These are phyloP conservation scores for Serinus canaria DNA, from an alignment of 2,113 vertebrate species.

Conservation along the genomic window DNA sequence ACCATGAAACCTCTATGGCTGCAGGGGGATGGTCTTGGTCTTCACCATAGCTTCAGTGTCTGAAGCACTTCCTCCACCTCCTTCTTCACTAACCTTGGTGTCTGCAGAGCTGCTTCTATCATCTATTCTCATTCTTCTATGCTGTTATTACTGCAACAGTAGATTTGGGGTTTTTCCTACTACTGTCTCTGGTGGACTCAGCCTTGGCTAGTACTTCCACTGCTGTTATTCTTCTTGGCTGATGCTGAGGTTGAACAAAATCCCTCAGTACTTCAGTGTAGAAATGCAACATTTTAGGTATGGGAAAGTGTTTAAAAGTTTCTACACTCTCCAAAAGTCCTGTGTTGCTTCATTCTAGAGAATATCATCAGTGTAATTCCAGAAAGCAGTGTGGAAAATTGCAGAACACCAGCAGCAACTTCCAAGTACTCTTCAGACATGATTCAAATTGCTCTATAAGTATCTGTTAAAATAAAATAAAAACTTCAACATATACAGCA, in stretches of 20 bases:
- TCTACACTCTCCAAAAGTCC: neutral
- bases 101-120: neutral
- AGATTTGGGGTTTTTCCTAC: rapidly evolving
- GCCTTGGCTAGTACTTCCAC: neutral
- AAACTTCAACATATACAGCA: neutral
- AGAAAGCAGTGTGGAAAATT: neutral
- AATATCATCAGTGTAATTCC: neutral
- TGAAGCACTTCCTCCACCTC: neutral
- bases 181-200: neutral
- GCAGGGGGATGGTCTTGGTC: neutral
- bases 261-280: neutral
- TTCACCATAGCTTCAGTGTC: neutral
- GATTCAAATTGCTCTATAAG: neutral
- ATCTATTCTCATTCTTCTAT: neutral
- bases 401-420: neutral
- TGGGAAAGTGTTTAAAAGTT: neutral
- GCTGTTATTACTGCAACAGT: neutral
- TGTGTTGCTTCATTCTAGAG: neutral
- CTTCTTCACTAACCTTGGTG: neutral
- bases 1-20: neutral
- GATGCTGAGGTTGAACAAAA: neutral
- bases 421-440: neutral
- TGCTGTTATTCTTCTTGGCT: neutral
- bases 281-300: neutral
- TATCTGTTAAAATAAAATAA: neutral